A percentile compares a stretch with the other conserved stretches of the same genome.
These are phyloP conservation scores for Drosophila kepulauana DNA, from an alignment of 1,140 invertebrate genomes.

Conservation along the genomic window DNA sequence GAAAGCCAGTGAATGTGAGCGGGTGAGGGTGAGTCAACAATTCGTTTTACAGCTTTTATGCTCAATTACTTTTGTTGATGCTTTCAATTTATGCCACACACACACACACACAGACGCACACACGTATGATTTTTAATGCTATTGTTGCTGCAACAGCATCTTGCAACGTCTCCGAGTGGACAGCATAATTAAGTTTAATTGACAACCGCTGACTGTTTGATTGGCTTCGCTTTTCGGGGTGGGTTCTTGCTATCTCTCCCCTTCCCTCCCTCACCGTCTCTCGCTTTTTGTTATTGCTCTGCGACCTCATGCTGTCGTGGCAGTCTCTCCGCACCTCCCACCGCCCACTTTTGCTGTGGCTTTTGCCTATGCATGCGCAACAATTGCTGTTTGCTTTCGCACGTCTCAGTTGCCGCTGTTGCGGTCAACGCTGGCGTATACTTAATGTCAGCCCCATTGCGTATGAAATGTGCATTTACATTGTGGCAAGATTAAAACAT, in stretches of 20 bases:
- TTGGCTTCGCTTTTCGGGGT: slow-evolving; percentile 40
- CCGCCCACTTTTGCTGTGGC: background rate
- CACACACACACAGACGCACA: slow-evolving; percentile 9
- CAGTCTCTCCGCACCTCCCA: background rate
- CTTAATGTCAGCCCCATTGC: slow-evolving; percentile 19
- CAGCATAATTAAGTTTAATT: slow-evolving; percentile 68
- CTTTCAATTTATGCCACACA: slow-evolving; percentile 39
- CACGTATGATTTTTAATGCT: slow-evolving; percentile 38
- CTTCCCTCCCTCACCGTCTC: background rate
- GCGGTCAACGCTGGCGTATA: slow-evolving; percentile 30
- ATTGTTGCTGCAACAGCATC: slow-evolving; percentile 31
- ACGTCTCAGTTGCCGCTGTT: slow-evolving; percentile 12
- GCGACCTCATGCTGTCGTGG: background rate
- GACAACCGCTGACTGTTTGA: slow-evolving; percentile 64
- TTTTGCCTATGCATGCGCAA: slow-evolving; percentile 27
- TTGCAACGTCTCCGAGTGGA: slow-evolving; percentile 41
- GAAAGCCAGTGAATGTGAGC: background rate
- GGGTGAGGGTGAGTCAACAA: background rate
- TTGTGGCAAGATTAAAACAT: slow-evolving; percentile 1
- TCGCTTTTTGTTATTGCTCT: slow-evolving; percentile 1
- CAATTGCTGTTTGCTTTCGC: slow-evolving; percentile 5
- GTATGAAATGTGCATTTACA: slow-evolving; percentile 33
- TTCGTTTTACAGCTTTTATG: slow-evolving; percentile 42
- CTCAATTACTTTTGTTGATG: slow-evolving; percentile 50
- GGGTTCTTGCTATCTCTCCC: background rate